Evolutionary conservation across 1,140 invertebrate genomes (phyloP).

Genomic region (Drosophila bocqueti): DNA sequence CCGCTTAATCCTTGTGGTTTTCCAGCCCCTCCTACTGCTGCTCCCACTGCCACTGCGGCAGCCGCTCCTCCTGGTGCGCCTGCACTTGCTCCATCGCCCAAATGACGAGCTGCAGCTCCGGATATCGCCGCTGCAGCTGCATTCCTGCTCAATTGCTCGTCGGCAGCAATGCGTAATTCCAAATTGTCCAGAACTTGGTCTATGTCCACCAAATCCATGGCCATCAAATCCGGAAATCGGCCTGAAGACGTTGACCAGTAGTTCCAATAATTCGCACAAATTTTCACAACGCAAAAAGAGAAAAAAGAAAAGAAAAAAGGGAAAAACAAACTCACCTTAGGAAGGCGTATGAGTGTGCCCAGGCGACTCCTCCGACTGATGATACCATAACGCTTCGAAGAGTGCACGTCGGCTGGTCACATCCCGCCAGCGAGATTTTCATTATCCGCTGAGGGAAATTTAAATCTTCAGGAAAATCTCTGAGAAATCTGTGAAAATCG

Average conservation of each 20-base stretch:
- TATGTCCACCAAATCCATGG: constrained; percentile 89
- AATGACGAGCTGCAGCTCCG: constrained; percentile 28
- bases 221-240: constrained; percentile 44
- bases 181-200: constrained; percentile 95
- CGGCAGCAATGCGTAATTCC: constrained; percentile 86
- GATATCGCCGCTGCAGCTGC: constrained; percentile 79
- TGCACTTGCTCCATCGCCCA: constrained; percentile 54
- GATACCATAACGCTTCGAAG: no score
- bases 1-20: constrained; percentile 5
- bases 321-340: constrained; percentile 31
- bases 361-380: no score
- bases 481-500: no score
- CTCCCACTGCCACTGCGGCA: constrained; percentile 7
- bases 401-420: no score
- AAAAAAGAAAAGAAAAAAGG: constrained; percentile 19
- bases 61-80: constrained; percentile 13
- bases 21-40: neutral
- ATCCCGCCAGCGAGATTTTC: no score
- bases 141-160: constrained; percentile 65
- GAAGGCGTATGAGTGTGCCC: neutral
- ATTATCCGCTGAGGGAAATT: no score
- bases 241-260: constrained; percentile 31
- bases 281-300: constrained; percentile 45
- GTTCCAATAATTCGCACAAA: constrained; percentile 9
- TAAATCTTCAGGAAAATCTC: no score